Evolutionary conservation across 2,113 vertebrate species (phyloP), one percentile per base, ranked within the genome.

Genomic region (Drymodes brunneopygia): DNA sequence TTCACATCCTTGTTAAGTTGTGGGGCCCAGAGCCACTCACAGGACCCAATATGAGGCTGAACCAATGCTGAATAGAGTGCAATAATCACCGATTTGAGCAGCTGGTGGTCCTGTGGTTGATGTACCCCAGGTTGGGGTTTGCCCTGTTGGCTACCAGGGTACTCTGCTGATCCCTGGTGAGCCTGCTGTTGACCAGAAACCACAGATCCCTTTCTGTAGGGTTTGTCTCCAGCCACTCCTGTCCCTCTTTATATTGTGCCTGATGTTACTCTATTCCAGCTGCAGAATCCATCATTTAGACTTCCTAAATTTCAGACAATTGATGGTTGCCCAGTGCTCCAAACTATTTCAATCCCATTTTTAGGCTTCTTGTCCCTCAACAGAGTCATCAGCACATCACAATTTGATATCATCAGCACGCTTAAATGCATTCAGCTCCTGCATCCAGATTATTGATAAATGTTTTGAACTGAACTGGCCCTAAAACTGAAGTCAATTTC

Each of bases 131-230:
- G 51, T 17, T 25, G 10, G 4, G 16, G 3, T 42, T 75, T 50
- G 29, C 25, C 8, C 44, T 31, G 8, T 17, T 66, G 51, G 35
- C 20, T 50, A 19, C 60, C 33, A n/a, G 24, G 47, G 21, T 15
- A 17, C 12, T 2, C 21, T 47, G 28, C 28, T 75, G 58, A 16
- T 14, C 11, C 8, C 1, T 1, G 3, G 3, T 27, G 56, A 62
- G 20, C 11, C 48, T 57, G 42, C 15, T 65, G 16, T 6, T 20
- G 2, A 15, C 29, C 27, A 48, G 38, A 13, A 33, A 8, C 10
- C 20, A 8, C 27, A 54, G 35, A 48, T 8, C 5, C 7, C 29
- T 36, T 33, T 20, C 42, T 47, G 12, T 3, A 45, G 36, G 17
- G 42, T 33, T 73, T n/a, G 1, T 44, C 13, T 18, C 16, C 82